phyloP scores from a whole-genome alignment of 2,888 invertebrate genomes.

The Cartodere bifasciata region DNA sequence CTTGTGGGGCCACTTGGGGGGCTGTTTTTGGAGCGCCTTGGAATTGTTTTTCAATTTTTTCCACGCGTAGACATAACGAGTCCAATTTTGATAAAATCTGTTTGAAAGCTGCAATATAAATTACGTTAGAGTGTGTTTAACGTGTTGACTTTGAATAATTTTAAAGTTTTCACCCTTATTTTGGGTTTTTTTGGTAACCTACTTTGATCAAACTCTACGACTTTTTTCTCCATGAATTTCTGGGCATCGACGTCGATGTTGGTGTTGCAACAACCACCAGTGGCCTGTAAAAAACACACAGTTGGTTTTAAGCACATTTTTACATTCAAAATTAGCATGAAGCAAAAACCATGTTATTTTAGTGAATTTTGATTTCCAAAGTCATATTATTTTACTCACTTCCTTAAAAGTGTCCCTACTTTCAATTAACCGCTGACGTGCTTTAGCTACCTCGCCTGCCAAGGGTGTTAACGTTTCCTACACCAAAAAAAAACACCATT shows the following conservation, averaged over 20 bases:
- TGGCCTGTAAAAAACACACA: constrained; percentile 17
- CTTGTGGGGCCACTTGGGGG: constrained; percentile 21
- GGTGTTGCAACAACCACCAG: constrained; percentile 5
- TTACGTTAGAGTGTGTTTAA: constrained; percentile 1
- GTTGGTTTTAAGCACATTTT: no score
- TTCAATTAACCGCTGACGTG: constrained; percentile 65
- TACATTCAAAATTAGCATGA: no score
- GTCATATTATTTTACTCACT: constrained; percentile 54
- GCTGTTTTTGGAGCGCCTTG: constrained; percentile 19
- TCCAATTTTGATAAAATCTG: constrained; percentile 19
- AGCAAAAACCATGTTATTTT: no score
- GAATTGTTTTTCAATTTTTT: constrained; percentile 27
- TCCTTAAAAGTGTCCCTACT: constrained; percentile 52
- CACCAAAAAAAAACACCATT: constrained; percentile 32
- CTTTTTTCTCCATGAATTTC: constrained; percentile 28
- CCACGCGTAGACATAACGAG: constrained; percentile 19
- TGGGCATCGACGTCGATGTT: constrained; percentile 23
- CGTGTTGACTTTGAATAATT: constrained; percentile 3
- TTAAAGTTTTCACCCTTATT: no score
- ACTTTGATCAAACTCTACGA: constrained; percentile 26
- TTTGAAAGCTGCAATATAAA: constrained; percentile 20
- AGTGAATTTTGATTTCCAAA: no score
- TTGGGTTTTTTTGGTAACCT: no score
- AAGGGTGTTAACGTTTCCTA: constrained; percentile 47
- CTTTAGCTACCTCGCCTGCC: constrained; percentile 76